Evolutionary conservation across 2,888 invertebrate genomes (phyloP), one percentile per base, ranked within the genome.

Genomic region (Pristionchus entomophagus): DNA sequence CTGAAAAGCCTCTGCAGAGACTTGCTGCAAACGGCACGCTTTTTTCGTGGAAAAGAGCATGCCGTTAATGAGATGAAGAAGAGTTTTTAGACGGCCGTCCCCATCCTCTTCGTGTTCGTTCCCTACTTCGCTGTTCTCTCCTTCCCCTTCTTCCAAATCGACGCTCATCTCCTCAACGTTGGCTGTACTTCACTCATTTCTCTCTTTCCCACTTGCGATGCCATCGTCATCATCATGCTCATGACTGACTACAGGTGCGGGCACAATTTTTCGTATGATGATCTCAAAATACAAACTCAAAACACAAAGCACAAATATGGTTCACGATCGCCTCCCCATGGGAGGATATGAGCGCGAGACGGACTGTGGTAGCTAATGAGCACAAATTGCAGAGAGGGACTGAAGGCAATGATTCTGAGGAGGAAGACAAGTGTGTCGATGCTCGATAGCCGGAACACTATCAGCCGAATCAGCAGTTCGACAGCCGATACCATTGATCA

Each of bases 81-180:
- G 10, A 5, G 4, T 29, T 69, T 38, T 2, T 38, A 69, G 69
- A 69, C 35, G 5, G 73, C 73, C 1, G 73, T 73, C 0, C 73
- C 73, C 1, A 26, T 73, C 73, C 2, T 17, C 1, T 73, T 10
- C n/a, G 73, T 73, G 2, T 73, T 41, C 12, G 41, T 73, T 41
- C 73, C 73, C 73, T 73, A 73, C 73, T 73, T 73, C 41, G 35
- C 41, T n/a, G 73, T 73, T 5, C 22, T 41, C 41, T 41, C 38
- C 41, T 41, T 73, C 0, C 73, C 73, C 73, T 73, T 73, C 73
- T 73, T 73, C 73, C 1, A 41, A 10, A 73, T 73, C n/a, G 73
- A 73, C 35, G 22, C 41, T 1, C 26, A 26, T 17, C 4, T 35
- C 29, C 14, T 65, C 32, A 29, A 65, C 19, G 29, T 17, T 0